These are phyloP conservation scores for Eulacestoma nigropectus DNA, from an alignment of 2,113 vertebrate genomes.

Conservation along the genomic window DNA sequence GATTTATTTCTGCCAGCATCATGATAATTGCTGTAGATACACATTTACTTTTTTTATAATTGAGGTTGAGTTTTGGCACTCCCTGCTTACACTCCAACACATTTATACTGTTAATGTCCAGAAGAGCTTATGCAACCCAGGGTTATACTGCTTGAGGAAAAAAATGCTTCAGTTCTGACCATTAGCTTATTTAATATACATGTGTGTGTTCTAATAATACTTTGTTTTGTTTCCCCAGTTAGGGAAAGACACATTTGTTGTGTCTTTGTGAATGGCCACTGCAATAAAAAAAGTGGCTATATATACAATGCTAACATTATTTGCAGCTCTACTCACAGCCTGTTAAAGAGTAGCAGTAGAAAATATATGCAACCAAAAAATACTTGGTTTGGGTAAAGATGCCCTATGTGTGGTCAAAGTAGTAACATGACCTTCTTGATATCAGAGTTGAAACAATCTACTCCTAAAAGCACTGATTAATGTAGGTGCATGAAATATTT, in stretches of 20 bases:
- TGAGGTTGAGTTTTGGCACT: conserved; percentile 4
- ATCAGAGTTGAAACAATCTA: neutral
- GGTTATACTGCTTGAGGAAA: neutral
- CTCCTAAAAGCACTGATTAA: neutral
- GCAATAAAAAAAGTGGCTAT: neutral
- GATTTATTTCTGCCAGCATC: neutral
- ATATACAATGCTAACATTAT: neutral
- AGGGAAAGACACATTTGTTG: neutral
- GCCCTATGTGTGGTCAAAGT: neutral
- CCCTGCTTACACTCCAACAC: neutral
- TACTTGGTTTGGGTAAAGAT: neutral
- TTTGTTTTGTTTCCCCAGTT: neutral
- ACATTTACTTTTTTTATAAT: neutral
- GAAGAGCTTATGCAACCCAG: neutral
- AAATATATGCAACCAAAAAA: neutral
- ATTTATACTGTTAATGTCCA: neutral
- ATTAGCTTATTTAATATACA: neutral
- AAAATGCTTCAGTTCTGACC: neutral
- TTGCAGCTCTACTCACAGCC: neutral
- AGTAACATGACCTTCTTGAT: neutral
- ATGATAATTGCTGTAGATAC: neutral
- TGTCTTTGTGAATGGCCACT: neutral
- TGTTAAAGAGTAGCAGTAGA: neutral
- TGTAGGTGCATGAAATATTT: neutral
- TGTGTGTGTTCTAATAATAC: neutral